Base-by-base conservation (phyloP, 2,888 invertebrate genomes). In the Gryllus longicercus region DNA sequence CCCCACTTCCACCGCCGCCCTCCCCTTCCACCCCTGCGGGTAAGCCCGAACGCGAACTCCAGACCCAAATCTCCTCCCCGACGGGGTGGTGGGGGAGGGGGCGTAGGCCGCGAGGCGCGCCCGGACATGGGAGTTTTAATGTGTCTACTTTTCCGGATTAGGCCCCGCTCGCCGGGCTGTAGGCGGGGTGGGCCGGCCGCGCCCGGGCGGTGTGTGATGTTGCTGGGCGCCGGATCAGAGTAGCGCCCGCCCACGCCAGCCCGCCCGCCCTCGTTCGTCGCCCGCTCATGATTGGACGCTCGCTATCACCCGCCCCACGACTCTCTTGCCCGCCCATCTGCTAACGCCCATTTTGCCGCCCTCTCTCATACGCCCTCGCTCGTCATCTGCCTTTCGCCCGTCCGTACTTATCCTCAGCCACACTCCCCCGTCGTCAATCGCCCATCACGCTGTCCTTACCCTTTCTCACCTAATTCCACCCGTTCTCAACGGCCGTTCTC, bases 101-200 rank as follows among this genome's bases (percentile, higher is more conserved):
- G n/a, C n/a, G 63, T 8, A 10, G 63, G 63, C 14, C 63, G 63
- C n/a, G 14, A n/a, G 16, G 63, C 14, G 3, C 0, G 63, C n/a
- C 63, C 63, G 63, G n/a, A 63, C 63, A 63, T n/a, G 63, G 16
- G 63, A 63, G 63, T 63, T 63, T 63, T 63, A 63, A 63, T 63
- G 63, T n/a, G 63, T 63, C 63, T 63, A 63, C 63, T 63, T 63
- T 63, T 63, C 16, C 63, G 63, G 63, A 63, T 63, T 63, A 63
- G 63, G n/a, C 14, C 38, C 38, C 38, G 38, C 8, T 38, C 16
- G 12, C 16, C n/a, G 63, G 63, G 63, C n/a, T 18, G 11, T 14
- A n/a, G 63, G 63, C 14, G 4, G 18, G 63, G 63, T 14, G 63
- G 16, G 63, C 16, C n/a, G n/a, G 10, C 63, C 11, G 63, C n/a